phyloP scores from a whole-genome alignment of 2,888 invertebrate genomes.

The Erpobdella octoculata region DNA sequence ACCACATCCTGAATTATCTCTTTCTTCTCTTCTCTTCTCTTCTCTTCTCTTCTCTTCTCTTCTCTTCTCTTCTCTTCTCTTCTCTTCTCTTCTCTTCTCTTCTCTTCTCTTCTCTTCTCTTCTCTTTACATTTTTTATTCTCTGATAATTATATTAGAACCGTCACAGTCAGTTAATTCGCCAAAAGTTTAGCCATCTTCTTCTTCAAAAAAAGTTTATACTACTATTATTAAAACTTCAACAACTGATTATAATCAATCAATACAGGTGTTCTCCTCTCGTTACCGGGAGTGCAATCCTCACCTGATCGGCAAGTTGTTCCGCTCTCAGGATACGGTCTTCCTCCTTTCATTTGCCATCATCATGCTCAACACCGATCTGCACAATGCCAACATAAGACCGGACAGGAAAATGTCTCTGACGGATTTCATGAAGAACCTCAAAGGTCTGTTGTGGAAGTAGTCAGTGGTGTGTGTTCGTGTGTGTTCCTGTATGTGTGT shows the following conservation, averaged over 20 bases:
- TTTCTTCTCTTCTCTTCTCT: no score
- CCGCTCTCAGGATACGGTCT: slow-evolving; percentile 57
- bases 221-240: neutral
- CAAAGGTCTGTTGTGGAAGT: slow-evolving; percentile 57
- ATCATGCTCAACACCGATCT: slow-evolving; percentile 98
- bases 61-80: slow-evolving; percentile 1
- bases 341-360: slow-evolving; percentile 75
- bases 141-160: no score
- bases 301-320: slow-evolving; percentile 70
- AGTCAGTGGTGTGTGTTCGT: neutral
- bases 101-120: no score
- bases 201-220: no score
- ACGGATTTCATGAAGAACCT: slow-evolving; percentile 92
- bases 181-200: no score
- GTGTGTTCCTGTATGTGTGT: no score
- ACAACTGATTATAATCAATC: neutral
- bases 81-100: no score
- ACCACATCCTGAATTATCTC: no score
- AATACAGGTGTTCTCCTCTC: slow-evolving; percentile 70
- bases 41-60: slow-evolving; percentile 1
- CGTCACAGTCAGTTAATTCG: no score
- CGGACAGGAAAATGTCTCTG: slow-evolving; percentile 82
- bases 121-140: no score
- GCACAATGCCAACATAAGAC: slow-evolving; percentile 85
- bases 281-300: slow-evolving; percentile 87